Evolutionary conservation across 2,113 vertebrate species (phyloP), one percentile per base, ranked within the genome.

Genomic region (Aleadryas rufinucha): DNA sequence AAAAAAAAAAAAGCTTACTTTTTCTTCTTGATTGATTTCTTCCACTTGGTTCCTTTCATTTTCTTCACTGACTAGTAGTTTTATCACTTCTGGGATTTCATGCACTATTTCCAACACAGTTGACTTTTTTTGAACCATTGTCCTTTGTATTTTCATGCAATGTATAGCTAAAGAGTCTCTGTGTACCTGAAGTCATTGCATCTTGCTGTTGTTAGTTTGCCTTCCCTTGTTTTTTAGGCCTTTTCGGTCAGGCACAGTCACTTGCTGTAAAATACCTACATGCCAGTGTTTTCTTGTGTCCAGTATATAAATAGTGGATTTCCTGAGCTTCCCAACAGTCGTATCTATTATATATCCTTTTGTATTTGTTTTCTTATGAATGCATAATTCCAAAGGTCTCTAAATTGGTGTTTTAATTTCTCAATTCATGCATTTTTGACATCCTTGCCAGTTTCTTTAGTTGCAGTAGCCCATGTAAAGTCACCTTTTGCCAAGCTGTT

Each of bases 11-110:
- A 93, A 69, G 28, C 82, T 75, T 95, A 53, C 54, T 91, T 93
- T 96, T 97, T 97, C 94, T 95, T 95, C 96, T 89, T 96, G 96
- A 95, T 96, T 96, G 95, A 95, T 95, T 97, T 95, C 91, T 97
- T 97, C 96, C 96, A 97, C 96, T 97, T 95, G 93, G 89, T 72
- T 97, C 96, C 96, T 95, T 92, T 96, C 93, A 92, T 97, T 90
- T 92, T 93, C 93, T 95, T 95, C 91, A 95, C 93, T 84, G 91
- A 92, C 93, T 95, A 95, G 93, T 97, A 97, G 86, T 95, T 96
- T 87, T 95, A 92, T 97, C 96, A 95, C 96, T 95, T 97, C 72
- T 91, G 96, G 94, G 95, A 97, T 96, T 97, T 97, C 96, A 96
- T 91, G 96, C 95, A 97, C 96, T 97, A 96, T 96, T 97, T 97